A percentile compares a stretch with the other conserved stretches of the same genome.
Evolutionary conservation across 2,797 vertebrate genomes (phyloP).

Genomic region (Sebastes trivittatus): DNA sequence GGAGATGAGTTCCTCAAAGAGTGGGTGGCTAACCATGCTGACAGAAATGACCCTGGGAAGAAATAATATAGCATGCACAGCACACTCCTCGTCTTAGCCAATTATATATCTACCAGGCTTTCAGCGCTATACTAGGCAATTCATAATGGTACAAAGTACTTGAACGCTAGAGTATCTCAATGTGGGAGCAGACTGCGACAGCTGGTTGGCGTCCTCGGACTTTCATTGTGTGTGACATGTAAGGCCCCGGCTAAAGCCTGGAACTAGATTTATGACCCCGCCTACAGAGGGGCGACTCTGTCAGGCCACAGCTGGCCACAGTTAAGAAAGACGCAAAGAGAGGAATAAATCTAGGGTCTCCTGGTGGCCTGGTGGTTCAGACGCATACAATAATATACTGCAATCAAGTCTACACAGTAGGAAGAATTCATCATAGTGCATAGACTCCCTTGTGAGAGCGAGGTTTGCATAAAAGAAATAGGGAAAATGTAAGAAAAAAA

Average conservation of each 20-base stretch:
- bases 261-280: conserved; percentile 59
- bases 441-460: fast-evolving
- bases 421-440: background rate
- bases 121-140: conserved; percentile 21
- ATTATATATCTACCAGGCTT: conserved; percentile 46
- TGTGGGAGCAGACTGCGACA: conserved; percentile 57
- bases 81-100: conserved; percentile 45
- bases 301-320: conserved; percentile 53
- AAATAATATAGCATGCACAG: conserved; percentile 27
- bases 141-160: conserved; percentile 43
- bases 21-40: conserved; percentile 16
- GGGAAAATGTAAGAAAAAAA: background rate
- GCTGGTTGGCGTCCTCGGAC: conserved; percentile 55
- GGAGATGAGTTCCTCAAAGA: background rate
- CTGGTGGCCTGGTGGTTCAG: background rate
- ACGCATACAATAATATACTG: background rate
- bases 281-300: conserved; percentile 33
- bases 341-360: background rate
- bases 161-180: conserved; percentile 45
- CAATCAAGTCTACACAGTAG: background rate
- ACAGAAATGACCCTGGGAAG: conserved; percentile 35
- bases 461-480: background rate
- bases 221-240: conserved; percentile 59
- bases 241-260: conserved; percentile 58
- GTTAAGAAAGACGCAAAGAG: conserved; percentile 32